Evolutionary conservation across 2,888 invertebrate genomes (phyloP), one percentile per base, ranked within the genome.

Genomic region (Ornithoptera priamus): DNA sequence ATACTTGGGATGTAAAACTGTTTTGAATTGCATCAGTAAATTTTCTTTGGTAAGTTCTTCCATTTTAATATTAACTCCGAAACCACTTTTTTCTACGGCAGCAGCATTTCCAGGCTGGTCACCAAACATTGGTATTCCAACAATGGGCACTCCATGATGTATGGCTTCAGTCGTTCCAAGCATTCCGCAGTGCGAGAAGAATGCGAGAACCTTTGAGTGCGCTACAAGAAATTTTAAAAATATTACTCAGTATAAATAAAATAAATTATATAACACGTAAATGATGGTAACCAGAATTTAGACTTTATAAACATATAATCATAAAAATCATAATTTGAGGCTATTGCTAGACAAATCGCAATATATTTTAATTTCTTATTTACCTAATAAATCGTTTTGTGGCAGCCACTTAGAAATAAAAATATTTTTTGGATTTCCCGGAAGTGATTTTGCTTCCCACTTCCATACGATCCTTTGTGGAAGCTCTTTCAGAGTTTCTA

Each of bases 391-490:
- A 77, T 95, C 95, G 74, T 93, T 93, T 77, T 95, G 95, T 0
- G 95, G 95, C 76, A 95, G 80, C 95, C 95, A 95, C 68, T 93
- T 93, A 67, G 87, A 88, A 17, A 93, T 78, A 82, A 93, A 89
- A 8, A 95, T 89, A 77, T 95, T 95, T 57, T 89, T 82, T 0
- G 94, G 93, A 72, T 94, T 89, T 57, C 87, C 90, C 0, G 90
- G 89, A 76, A 94, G 80, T 6, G 90, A 84, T 5, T 94, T 94
- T 46, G 89, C 88, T 78, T 95, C 95, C 94, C 94, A 95, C 85
- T 96, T 96, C 96, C 96, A 97, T 42, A 97, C 84, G 2, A 96
- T 93, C 74, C 94, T 93, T 76, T 96, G 94, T 1, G 95, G 94
- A 39, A 96, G 84, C 72, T 93, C 88, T 0, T 93, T 85, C 68